Evolutionary conservation across 2,797 vertebrate species (phyloP).

Genomic region (Staurois parvus): DNA sequence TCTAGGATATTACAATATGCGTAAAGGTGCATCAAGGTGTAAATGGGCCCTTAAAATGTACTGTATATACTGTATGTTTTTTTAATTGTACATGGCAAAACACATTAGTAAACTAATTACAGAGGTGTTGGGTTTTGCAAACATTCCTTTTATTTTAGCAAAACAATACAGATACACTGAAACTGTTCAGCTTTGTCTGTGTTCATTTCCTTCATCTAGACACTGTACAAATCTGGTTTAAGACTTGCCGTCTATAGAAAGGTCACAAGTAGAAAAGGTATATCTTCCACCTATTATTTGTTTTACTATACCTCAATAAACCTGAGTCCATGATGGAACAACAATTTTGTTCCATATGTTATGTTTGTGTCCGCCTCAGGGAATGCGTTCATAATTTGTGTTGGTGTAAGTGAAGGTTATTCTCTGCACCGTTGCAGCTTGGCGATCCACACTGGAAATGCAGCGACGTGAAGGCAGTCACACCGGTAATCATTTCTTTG

Average conservation of each 20-base stretch:
- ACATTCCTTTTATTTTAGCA: too few relatives aligned
- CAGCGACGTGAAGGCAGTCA: conserved; percentile 34
- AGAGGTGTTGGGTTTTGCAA: too few relatives aligned
- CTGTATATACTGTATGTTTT: too few relatives aligned
- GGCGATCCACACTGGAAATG: conserved; percentile 28
- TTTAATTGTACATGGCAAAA: too few relatives aligned
- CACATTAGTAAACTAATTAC: too few relatives aligned
- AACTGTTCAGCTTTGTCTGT: background rate
- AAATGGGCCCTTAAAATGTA: too few relatives aligned
- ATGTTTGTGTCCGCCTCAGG: conserved; percentile 15
- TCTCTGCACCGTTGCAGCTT: conserved; percentile 30
- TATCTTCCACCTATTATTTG: background rate
- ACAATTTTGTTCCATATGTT: conserved; percentile 18
- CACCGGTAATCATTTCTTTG: conserved; percentile 43
- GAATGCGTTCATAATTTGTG: conserved; percentile 16
- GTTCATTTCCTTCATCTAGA: background rate
- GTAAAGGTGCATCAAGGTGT: too few relatives aligned
- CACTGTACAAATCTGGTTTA: background rate
- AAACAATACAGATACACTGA: background rate
- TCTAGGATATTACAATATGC: too few relatives aligned
- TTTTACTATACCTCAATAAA: background rate
- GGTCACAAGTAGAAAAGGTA: background rate
- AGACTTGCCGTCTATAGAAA: background rate
- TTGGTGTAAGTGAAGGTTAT: conserved; percentile 42
- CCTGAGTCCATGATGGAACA: background rate